Conservation (phyloP, 1,140 invertebrate species). For the Bathynomus jamesi region DNA sequence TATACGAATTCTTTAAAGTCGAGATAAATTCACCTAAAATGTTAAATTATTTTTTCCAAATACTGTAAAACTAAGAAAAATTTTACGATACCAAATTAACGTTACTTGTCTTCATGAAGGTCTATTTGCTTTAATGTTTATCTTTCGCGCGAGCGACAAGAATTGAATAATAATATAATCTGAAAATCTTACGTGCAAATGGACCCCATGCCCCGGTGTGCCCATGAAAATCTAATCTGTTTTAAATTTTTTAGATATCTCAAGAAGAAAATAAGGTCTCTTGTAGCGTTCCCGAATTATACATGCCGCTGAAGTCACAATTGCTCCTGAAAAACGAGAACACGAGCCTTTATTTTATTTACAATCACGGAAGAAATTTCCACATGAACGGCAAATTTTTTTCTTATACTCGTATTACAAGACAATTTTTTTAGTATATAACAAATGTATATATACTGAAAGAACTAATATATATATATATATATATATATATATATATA, state of each 20-base stretch:
- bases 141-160: too few species aligned
- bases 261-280: slow-evolving; percentile 79
- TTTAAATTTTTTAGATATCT: slow-evolving; percentile 68
- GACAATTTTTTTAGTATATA: too few species aligned
- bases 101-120: background rate
- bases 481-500: too few species aligned
- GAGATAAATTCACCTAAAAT: too few species aligned
- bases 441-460: too few species aligned
- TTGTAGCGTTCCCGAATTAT: slow-evolving; percentile 68
- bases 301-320: slow-evolving; percentile 65
- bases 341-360: too few species aligned
- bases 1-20: too few species aligned
- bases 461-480: too few species aligned
- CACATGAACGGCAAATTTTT: too few species aligned
- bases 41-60: background rate
- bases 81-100: background rate
- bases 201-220: slow-evolving; percentile 79
- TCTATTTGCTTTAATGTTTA: too few species aligned
- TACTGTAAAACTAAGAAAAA: background rate
- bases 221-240: slow-evolving; percentile 96
- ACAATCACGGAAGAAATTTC: too few species aligned
- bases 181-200: slow-evolving; percentile 74
- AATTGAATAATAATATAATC: slow-evolving; percentile 61
- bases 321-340: slow-evolving; percentile 64
- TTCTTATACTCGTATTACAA: too few species aligned